phyloP scores from a whole-genome alignment of 2,113 vertebrate species.

The Dasypus novemcinctus region DNA sequence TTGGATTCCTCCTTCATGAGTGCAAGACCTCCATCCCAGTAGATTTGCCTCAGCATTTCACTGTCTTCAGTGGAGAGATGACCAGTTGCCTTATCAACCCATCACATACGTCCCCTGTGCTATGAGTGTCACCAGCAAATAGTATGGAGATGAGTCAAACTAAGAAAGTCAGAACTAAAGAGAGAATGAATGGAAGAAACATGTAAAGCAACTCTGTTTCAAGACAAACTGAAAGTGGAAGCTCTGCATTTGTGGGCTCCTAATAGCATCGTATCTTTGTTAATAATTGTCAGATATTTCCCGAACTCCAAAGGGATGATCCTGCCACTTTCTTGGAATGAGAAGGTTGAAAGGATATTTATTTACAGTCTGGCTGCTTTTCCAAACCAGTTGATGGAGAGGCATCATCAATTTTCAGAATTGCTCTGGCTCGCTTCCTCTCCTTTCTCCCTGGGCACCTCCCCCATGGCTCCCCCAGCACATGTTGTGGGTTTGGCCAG shows the following conservation, averaged over 20 bases:
- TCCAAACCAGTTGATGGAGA: background rate
- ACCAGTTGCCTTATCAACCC: background rate
- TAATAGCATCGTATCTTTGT: background rate
- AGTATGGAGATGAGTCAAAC: background rate
- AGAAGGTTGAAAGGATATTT: background rate
- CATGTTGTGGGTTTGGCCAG: background rate
- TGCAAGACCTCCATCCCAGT: background rate
- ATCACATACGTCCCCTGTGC: background rate
- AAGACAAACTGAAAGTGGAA: background rate
- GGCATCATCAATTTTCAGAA: background rate
- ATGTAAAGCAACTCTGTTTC: background rate
- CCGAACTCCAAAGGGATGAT: background rate
- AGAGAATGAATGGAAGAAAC: background rate
- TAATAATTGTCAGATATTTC: constrained; percentile 9
- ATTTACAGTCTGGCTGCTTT: background rate
- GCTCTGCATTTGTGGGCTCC: background rate
- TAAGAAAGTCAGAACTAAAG: constrained; percentile 22
- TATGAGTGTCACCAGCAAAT: background rate
- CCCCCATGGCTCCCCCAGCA: background rate
- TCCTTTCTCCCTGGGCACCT: background rate
- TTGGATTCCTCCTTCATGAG: background rate
- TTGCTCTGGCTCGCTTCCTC: background rate
- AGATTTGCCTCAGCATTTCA: background rate
- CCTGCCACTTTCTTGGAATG: background rate
- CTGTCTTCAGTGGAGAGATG: background rate